Evolutionary conservation across 2,888 invertebrate species (phyloP).

Genomic region (Reticulitermes lucifugus): DNA sequence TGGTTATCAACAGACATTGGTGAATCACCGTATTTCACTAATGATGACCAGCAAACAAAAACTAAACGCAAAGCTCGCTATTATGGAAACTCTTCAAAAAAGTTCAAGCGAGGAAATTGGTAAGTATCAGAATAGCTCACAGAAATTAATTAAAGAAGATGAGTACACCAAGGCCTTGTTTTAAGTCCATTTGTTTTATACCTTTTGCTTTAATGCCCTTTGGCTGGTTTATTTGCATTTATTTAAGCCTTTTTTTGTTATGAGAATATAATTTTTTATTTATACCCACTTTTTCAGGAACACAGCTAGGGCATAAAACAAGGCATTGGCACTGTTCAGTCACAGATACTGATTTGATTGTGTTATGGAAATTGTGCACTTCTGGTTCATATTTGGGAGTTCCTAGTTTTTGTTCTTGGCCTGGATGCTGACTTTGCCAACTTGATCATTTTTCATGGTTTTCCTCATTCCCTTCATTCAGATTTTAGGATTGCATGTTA

Average conservation of each 20-base stretch:
- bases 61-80: neutral
- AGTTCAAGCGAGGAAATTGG: neutral
- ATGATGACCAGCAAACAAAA: neutral
- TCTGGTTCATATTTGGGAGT: neutral
- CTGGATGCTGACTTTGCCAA: neutral
- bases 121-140: neutral
- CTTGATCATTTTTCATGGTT: neutral
- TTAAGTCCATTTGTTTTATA: no score
- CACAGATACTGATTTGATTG: neutral
- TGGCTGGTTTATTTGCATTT: no score
- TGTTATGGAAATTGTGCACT: neutral
- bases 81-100: neutral
- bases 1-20: conserved; percentile 13
- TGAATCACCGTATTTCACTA: conserved; percentile 12
- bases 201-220: no score
- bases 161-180: neutral
- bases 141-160: neutral
- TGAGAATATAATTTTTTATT: no score
- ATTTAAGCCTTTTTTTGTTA: no score
- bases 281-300: no score
- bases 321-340: neutral
- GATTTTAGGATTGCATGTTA: neutral
- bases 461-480: neutral
- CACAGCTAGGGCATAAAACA: no score
- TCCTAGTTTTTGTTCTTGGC: neutral